Evolutionary conservation across 2,888 invertebrate species (phyloP), one percentile per base, ranked within the genome.

Genomic region (Mamestra brassicae): DNA sequence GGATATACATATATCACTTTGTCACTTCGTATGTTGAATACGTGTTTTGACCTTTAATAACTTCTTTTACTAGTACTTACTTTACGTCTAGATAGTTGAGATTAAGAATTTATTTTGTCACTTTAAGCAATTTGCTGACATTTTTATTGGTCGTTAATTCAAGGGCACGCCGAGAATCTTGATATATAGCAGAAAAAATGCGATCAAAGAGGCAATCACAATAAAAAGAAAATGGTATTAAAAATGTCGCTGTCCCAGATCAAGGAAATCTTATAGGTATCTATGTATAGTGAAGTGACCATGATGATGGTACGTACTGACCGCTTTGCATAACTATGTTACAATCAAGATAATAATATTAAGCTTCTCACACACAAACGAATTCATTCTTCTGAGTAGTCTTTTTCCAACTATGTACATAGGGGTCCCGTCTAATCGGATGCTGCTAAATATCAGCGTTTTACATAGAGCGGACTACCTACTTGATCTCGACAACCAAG

Each of bases 51-150:
- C 77, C 78, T 85, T 73, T 64, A 58, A 60, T 26, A 52, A 62
- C 15, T 55, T 54, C 11, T 60, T 71, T 80, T 68, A n/a, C 34
- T 64, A 34, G 26, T 57, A 36, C 4, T 34, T 58, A 26, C 13
- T 57, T 61, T 55, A 80, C 13, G 74, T 61, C 38, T 15, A 75
- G 74, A 73, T 73, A 47, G 57, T 17, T 13, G 26, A 70, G 69
- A 79, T 80, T 42, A 70, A 80, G 52, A 47, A 80, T 79, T 83
- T 83, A 80, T 47, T 65, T 55, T 60, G 63, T n/a, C 38, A 78
- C 45, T n/a, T 52, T 64, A 47, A 45, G 45, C 11, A 67, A 50
- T 67, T 52, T 57, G 67, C 68, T 72, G 73, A 47, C 60, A 57
- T 45, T 58, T 64, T 68, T 68, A 65, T 72, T 64, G 73, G 63